These are phyloP conservation scores for Phodopus roborovskii DNA, from an alignment of 2,113 vertebrate genomes.

Conservation along the genomic window DNA sequence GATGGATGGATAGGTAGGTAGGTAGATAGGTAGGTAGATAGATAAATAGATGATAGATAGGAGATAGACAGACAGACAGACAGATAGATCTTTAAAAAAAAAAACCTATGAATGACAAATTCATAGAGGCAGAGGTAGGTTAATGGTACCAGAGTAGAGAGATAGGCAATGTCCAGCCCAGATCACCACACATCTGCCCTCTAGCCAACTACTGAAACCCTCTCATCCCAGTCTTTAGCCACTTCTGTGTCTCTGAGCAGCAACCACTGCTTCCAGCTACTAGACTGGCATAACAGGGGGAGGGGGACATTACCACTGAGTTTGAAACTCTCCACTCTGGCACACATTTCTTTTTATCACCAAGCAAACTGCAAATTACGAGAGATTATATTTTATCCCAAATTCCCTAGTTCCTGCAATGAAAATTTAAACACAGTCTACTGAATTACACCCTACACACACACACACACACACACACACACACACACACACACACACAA, in stretches of 20 bases:
- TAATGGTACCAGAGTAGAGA: background rate
- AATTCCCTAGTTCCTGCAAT: slow-evolving; percentile 41
- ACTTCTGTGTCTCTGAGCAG: background rate
- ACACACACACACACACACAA: background rate
- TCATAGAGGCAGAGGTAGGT: background rate
- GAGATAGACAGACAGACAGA: too few species aligned
- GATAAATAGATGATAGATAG: too few species aligned
- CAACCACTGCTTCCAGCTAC: background rate
- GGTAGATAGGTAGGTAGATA: too few species aligned
- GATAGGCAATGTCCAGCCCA: background rate
- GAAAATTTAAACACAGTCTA: slow-evolving; percentile 55
- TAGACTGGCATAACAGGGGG: background rate
- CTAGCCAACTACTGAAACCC: background rate
- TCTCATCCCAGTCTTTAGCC: too few species aligned
- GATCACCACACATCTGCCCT: background rate
- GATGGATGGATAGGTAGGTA: too few species aligned
- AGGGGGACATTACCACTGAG: background rate
- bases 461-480: too few species aligned
- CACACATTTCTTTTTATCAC: background rate
- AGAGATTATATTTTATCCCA: slow-evolving; percentile 25
- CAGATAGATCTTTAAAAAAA: background rate
- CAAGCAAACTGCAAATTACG: slow-evolving; percentile 44
- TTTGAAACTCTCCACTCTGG: background rate
- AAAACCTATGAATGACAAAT: background rate
- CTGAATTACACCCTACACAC: slow-evolving; percentile 18